Evolutionary conservation across 1,140 invertebrate species (phyloP).

Genomic region (Brachionus angularis): DNA sequence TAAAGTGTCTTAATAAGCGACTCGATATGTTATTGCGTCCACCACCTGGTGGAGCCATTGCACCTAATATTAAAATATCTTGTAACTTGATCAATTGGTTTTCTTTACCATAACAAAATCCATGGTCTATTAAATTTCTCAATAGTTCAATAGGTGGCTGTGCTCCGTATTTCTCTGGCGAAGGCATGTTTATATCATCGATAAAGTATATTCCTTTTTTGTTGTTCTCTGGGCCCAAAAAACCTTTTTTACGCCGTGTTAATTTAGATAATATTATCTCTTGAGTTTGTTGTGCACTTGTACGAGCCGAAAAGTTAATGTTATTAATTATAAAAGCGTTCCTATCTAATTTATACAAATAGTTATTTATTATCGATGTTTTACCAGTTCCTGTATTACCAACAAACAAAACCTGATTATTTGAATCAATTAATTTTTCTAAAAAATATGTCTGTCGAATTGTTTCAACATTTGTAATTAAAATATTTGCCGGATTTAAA

Average conservation of each 20-base stretch:
- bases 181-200: conserved; percentile 59
- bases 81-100: conserved; percentile 52
- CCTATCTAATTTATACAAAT: conserved; percentile 52
- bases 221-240: conserved; percentile 53
- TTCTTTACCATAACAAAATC: conserved; percentile 52
- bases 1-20: conserved; percentile 53
- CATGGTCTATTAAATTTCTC: conserved; percentile 57
- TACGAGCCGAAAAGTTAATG: conserved; percentile 58
- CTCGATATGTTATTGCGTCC: conserved; percentile 55
- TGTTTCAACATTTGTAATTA: conserved; percentile 48
- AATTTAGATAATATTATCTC: conserved; percentile 57
- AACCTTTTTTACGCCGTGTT: conserved; percentile 52
- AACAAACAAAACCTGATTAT: conserved; percentile 53
- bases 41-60: conserved; percentile 57
- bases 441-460: conserved; percentile 55
- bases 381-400: conserved; percentile 56
- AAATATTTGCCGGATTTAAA: neutral
- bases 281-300: conserved; percentile 57
- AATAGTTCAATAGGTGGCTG: conserved; percentile 58
- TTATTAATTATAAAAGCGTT: conserved; percentile 55
- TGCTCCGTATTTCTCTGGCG: conserved; percentile 57
- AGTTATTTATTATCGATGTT: conserved; percentile 56
- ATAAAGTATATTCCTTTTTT: conserved; percentile 56
- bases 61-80: conserved; percentile 55
- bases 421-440: conserved; percentile 49